Base-by-base conservation (phyloP, 2,113 vertebrate species). In the Calidris pugnax region DNA sequence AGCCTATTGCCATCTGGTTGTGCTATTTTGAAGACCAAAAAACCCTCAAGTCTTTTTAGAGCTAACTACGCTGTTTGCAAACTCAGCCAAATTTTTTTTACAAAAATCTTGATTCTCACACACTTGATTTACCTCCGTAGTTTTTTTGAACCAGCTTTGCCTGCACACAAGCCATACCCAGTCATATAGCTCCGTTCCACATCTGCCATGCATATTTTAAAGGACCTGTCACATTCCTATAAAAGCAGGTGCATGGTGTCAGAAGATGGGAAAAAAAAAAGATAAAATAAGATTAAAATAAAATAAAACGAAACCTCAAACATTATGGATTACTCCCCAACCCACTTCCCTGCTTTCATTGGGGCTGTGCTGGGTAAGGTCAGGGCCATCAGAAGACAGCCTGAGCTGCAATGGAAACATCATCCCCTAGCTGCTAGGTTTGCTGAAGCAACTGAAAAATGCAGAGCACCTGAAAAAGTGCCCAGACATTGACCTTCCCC, bases 41-140 rank as follows among this genome's bases (percentile, higher is more conserved):
- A 85, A 5, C 43, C 53, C 86, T 79, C 10, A 73, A 89, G 62
- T 85, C 86, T 96, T 97, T 95, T 81, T 87, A 87, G 91, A 95
- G 86, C 86, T 82, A 93, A 64, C 91, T 87, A 66, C 30, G 82
- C 60, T 97, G 92, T 96, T 97, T 97, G 96, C 95, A 96, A 96
- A 97, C 93, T 95, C 91, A 91, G 94, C 62, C 92, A 89, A 89
- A 1, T 87, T 91, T 89, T 91, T 89, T 90, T 83, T 39, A 93
- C 4, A 13, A 83, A 83, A 89, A 75, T 81, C 79, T 89, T 3
- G 0, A 87, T 45, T 95, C 89, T 82, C 60, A 53, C 69, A 76
- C 41, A 53, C 57, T 60, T 87, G 81, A 57, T 94, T 96, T 93
- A 93, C 89, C 89, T 82, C 87, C 3, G 19, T 72, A 92, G 57